Base-by-base conservation (phyloP, 1,140 invertebrate genomes). In the Limonius californicus region DNA sequence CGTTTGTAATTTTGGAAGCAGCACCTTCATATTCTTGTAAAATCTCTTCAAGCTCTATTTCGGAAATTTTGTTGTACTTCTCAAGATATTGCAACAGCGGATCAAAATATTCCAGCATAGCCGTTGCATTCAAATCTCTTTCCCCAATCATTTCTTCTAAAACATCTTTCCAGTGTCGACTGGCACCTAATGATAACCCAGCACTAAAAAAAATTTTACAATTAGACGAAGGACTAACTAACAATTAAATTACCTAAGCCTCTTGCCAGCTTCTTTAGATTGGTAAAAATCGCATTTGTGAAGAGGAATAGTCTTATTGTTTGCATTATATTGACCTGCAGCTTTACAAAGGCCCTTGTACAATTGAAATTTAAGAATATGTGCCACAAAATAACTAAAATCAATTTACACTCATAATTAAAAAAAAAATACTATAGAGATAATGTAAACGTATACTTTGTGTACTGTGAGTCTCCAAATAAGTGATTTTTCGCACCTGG, bases 401-500 rank as follows among this genome's bases (percentile, higher is more conserved):
- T 16, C 27, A 35, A 4, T 27, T 4, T 4, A n/a, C 9, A n/a
- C n/a, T n/a, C 11, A 11, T 4, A 32, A 32, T 32, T 59, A 67
- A 30, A 54, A 8, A 54, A 54, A 23, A 8, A 18, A 20, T 20
- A n/a, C n/a, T n/a, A n/a, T n/a, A n/a, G n/a, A n/a, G n/a, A 39
- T 27, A 18, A 6, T 18, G 20, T 7, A 54, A 11, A 27, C 3
- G 55, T 54, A 58, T 64, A 69, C 68, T 39, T 65, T 6, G 68
- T 66, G 39, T 69, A 69, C 42, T 67, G 67, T 1, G 79, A 75
- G 72, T 83, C 79, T 0, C 79, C 81, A 56, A 82, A 75, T 1
- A 87, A 77, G 65, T 87, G 85, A 62, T 83, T 87, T 70, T 86
- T 87, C 15, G 85, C 81, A 8, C 83, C 84, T 2, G 85, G 77